Conservation (phyloP, 2,113 vertebrate species). For the Scortum barcoo region DNA sequence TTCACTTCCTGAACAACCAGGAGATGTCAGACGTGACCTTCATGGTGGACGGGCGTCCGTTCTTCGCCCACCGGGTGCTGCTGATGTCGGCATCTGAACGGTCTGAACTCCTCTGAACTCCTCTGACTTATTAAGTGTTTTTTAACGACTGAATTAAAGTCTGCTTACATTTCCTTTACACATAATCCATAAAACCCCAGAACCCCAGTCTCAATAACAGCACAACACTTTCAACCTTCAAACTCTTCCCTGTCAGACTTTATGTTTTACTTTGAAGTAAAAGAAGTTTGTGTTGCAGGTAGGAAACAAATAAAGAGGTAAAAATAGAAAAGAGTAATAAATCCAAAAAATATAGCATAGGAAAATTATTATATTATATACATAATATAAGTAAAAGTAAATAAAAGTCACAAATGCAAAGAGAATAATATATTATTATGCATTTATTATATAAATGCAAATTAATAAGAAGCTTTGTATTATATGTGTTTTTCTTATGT, state of each 20-base stretch:
- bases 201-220: background rate
- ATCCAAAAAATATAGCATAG: background rate
- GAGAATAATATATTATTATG: no score
- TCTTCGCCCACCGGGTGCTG: constrained; percentile 93
- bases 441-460: no score
- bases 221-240: background rate
- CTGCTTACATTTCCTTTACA: background rate
- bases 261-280: no score
- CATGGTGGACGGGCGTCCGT: constrained; percentile 90
- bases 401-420: no score
- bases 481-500: no score
- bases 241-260: background rate
- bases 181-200: background rate
- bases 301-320: background rate
- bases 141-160: background rate
- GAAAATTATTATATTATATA: background rate
- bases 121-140: no score
- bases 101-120: constrained; percentile 75
- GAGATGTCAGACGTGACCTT: constrained; percentile 97
- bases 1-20: constrained; percentile 94
- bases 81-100: constrained; percentile 95
- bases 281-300: no score
- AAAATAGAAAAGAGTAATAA: background rate
- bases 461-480: no score
- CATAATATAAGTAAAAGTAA: background rate